Base-by-base conservation (phyloP, 2,113 vertebrate genomes). In the Phodopus roborovskii region DNA sequence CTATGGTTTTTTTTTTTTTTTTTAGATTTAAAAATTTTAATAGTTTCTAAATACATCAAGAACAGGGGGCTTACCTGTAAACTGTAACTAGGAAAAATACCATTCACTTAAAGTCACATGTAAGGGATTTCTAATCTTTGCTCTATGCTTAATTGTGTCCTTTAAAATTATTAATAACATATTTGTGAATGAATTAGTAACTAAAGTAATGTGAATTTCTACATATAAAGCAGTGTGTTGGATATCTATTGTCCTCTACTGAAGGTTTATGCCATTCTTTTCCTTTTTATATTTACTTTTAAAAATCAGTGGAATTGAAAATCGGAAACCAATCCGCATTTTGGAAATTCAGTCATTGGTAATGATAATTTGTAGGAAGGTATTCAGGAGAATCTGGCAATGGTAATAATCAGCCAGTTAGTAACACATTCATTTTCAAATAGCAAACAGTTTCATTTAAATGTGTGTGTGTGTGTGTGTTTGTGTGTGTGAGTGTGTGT, bases 21-120 rank as follows among this genome's bases (percentile, higher is more conserved):
- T 81, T 98, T 97, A 95, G 86, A 96, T 28, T 97, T 95, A 70
- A 94, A 50, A 36, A 58, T 79, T 93, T 53, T 68, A 74, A 84
- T 86, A 98, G 97, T 97, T 98, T 98, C n/a, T 98, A 92, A 83
- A 96, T 97, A 89, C 97, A 97, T 97, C 92, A 97, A 92, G 77
- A 98, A 82, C 93, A 97, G 98, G 94, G 82, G 97, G 94, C 97
- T 98, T 98, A 98, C 98, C 96, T 97, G 97, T 95, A 97, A 96
- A 53, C 83, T 95, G 94, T 96, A 94, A 95, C 95, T 85, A 98
- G 94, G 88, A 98, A 98, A 96, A 85, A 62, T 97, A 94, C 94
- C 94, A 95, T 96, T 98, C 95, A 98, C 77, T 98, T 97, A 96
- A 70, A 92, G 73, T 97, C 97, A 98, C 98, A 97, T 98, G 94